phyloP scores from a whole-genome alignment of 1,140 invertebrate species.

The Megathymus violae region DNA sequence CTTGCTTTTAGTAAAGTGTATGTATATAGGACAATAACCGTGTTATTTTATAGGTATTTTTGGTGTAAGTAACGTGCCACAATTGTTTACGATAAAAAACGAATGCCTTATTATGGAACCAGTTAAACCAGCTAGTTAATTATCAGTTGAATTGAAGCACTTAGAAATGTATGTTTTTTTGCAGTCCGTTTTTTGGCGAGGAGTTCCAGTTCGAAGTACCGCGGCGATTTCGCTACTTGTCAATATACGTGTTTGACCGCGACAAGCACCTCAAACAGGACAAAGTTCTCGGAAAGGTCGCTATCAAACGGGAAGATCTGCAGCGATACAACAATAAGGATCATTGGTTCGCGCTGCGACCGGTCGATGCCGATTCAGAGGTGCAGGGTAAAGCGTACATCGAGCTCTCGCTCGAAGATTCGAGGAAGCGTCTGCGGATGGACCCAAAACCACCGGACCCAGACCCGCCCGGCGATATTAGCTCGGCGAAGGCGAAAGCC shows the following conservation, averaged over 20 bases:
- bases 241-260: slow-evolving; percentile 93
- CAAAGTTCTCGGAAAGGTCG: slow-evolving; percentile 94
- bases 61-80: not conserved
- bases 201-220: slow-evolving; percentile 97
- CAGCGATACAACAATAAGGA: slow-evolving; percentile 94
- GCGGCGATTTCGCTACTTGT: slow-evolving; percentile 93
- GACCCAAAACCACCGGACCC: slow-evolving; percentile 73
- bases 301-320: slow-evolving; percentile 93
- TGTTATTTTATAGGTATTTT: not conserved
- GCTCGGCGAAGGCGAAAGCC: slow-evolving; percentile 64
- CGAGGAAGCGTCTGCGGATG: slow-evolving; percentile 71
- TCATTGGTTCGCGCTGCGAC: slow-evolving; percentile 94
- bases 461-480: slow-evolving; percentile 60
- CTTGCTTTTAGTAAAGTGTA: no score
- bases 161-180: slow-evolving; percentile 49
- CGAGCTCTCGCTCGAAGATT: slow-evolving; percentile 84
- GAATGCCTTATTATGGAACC: not conserved
- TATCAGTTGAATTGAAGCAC: slow-evolving; percentile 15
- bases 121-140: slow-evolving; percentile 12
- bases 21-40: no score
- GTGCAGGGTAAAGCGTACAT: slow-evolving; percentile 94
- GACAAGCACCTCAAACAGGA: slow-evolving; percentile 93
- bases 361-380: slow-evolving; percentile 94
- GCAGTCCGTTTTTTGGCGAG: slow-evolving; percentile 95
- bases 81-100: slow-evolving; percentile 2